Evolutionary conservation across 2,888 invertebrate species (phyloP), one percentile per base, ranked within the genome.

Genomic region (Hemaris fuciformis): DNA sequence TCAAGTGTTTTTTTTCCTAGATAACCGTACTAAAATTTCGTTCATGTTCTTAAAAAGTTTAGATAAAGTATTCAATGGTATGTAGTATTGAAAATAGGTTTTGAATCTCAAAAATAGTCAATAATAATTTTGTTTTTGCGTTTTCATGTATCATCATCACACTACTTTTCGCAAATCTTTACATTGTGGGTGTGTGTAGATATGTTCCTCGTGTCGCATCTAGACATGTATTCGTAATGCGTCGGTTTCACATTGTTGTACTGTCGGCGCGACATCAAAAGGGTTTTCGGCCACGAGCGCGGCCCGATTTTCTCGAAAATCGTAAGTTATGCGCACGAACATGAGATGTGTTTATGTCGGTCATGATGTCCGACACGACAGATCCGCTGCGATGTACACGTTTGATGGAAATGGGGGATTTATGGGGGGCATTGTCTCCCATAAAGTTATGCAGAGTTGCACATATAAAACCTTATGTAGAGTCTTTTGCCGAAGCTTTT

Each of bases 281-380:
- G 77, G 76, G 76, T 78, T 75, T 81, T 79, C 77, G 75, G 73
- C 75, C 82, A 81, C 78, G 85, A 84, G 81, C 83, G 82, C 85
- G 83, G 80, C 79, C 75, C 34, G 57, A 62, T 85, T 90, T 90
- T 89, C 85, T 83, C 86, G 90, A 86, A 88, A 89, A 88, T 81
- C 72, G 72, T 74, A 62, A 75, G 80, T 74, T 83, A 83, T 80
- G 85, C 76, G 84, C 89, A 87, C 89, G 89, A 87, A 84, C 86
- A 79, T 84, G 80, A 77, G 74, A 60, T 53, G 48, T 53, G 25
- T 41, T 60, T 53, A 60, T 41, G 48, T 69, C 68, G 80, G 79
- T 74, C 77, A 75, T 75, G 68, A 73, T 75, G 74, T 64, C 73
- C 65, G 65, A 68, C 65, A 71, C 73, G 61, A 62, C 71, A 66